These are phyloP conservation scores for Seira ritae DNA, from an alignment of 2,888 invertebrate genomes.

Conservation along the genomic window DNA sequence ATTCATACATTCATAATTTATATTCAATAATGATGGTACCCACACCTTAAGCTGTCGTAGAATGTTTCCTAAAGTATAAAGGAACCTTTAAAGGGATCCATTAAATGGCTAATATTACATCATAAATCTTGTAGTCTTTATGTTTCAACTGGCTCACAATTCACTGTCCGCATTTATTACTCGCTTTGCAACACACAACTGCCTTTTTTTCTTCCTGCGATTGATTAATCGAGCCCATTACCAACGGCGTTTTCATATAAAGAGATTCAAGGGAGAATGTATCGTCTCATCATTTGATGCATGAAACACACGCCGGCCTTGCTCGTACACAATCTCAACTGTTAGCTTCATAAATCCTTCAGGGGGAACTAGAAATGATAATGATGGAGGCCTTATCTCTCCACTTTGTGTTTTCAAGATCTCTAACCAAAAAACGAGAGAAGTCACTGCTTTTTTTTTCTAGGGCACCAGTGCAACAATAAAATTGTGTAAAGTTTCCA, in stretches of 20 bases:
- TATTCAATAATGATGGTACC: neutral
- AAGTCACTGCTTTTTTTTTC: neutral
- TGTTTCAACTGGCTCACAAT: conserved; percentile 24
- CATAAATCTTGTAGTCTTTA: conserved; percentile 32
- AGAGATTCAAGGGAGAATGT: neutral
- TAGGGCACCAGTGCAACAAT: conserved; percentile 22
- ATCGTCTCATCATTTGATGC: neutral
- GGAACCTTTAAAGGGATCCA: neutral
- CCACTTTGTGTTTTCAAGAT: neutral
- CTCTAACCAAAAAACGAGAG: neutral
- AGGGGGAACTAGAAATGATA: neutral
- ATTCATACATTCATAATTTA: too few relatives aligned
- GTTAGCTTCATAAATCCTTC: neutral
- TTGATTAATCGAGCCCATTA: conserved; percentile 63
- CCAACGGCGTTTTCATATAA: conserved; percentile 36
- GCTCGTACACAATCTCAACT: neutral
- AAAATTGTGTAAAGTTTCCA: conserved; percentile 40
- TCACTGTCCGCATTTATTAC: conserved; percentile 23
- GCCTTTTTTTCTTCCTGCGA: conserved; percentile 27
- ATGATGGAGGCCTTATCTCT: neutral
- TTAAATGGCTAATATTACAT: conserved; percentile 27
- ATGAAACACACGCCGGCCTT: conserved; percentile 2
- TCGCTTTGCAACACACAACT: conserved; percentile 8
- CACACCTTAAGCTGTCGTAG: conserved; percentile 4
- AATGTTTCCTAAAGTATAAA: neutral